These are phyloP conservation scores for Neomorphus geoffroyi DNA, from an alignment of 2,797 vertebrate species.

Conservation along the genomic window DNA sequence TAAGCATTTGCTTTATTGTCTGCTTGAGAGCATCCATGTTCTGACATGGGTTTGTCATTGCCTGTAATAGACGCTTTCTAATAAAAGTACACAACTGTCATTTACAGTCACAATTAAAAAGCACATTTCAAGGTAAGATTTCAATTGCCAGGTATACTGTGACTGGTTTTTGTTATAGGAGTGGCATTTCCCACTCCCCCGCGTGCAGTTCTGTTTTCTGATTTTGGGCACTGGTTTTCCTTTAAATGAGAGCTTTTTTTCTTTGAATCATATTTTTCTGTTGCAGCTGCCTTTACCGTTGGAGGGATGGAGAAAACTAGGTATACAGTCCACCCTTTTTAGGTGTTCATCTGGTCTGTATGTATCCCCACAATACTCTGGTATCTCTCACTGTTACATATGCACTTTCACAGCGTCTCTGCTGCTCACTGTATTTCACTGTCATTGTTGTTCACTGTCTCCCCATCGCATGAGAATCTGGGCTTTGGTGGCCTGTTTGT, in stretches of 20 bases:
- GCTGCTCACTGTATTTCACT: background rate
- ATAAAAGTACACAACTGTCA: background rate
- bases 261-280: background rate
- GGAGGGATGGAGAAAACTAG: background rate
- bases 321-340: background rate
- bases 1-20: background rate
- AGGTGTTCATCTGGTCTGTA: background rate
- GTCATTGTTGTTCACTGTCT: background rate
- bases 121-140: background rate
- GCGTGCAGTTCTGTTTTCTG: background rate
- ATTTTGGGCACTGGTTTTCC: background rate
- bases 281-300: background rate
- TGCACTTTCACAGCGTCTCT: background rate
- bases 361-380: background rate
- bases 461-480: background rate
- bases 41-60: background rate
- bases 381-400: background rate
- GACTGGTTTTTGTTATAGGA: background rate
- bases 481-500: background rate
- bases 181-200: background rate
- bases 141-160: background rate
- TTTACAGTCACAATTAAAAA: background rate
- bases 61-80: background rate
- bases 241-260: background rate
- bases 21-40: background rate